Evolutionary conservation across 1,140 invertebrate genomes (phyloP), one percentile per base, ranked within the genome.

Genomic region (Platorchestia sp.): DNA sequence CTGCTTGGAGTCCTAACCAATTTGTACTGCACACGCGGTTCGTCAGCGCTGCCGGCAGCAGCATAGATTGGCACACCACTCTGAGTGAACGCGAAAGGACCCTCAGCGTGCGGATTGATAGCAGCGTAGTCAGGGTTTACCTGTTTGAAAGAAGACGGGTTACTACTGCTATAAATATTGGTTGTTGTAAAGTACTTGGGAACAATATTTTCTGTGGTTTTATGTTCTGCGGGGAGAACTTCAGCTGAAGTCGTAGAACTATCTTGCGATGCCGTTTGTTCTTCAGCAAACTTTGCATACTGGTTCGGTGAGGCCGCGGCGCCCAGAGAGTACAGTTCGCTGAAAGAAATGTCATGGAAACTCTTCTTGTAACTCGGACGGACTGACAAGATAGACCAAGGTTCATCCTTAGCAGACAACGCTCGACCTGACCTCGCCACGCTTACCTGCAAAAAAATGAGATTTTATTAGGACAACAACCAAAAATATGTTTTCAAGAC

Each of bases 361-460:
- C 91, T 93, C 45, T 93, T 44, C 91, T 93, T 93, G 91, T 93
- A 93, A 44, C 91, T 93, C 44, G 91, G 91, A 44, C 91, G 91
- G 14, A 93, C 91, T 10, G 91, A 93, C 16, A 93, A 44, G 10
- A 93, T 93, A 45, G 91, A 93, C 91, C 44, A 93, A 42, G 91
- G 91, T 40, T 93, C 91, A 47, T 47, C 91, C 87, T 90, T 42
- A 19, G 36, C 91, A 41, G 91, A 93, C 43, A 93, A 40, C 0
- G 91, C 91, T 93, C 91, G 43, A n/a, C 45, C 44, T 1, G 43
- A 19, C 19, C 91, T 44, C n/a, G 3, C 43, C 43, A 3, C 44
- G 91, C 91, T 93, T 93, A 93, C 91, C 91, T 93, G 91, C 3
- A 45, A 90, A 36, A n/a, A 43, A 89, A 89, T 89, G 87, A 89